A percentile compares a stretch with the other conserved stretches of the same genome.
phyloP scores from a whole-genome alignment of 2,888 invertebrate genomes.

The Apamea crenata region DNA sequence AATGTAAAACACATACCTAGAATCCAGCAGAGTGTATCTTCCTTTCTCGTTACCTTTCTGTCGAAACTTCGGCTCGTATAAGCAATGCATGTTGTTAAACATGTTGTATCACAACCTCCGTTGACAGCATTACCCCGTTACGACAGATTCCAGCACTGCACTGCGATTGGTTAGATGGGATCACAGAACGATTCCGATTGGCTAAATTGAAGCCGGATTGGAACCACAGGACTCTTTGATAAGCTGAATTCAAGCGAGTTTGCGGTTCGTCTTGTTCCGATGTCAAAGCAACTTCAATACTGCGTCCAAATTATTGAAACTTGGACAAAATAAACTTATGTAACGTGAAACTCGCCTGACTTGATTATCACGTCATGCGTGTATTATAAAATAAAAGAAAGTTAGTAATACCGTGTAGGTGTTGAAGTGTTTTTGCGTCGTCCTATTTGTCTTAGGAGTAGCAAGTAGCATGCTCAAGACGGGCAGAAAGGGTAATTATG shows the following conservation, averaged over 20 bases:
- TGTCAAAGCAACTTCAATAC: conserved; percentile 50
- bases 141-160: not conserved
- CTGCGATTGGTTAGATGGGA: conserved; percentile 15
- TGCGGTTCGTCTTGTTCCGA: conserved; percentile 23
- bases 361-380: conserved; percentile 52
- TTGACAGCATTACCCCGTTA: not conserved
- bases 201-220: conserved; percentile 3
- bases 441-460: not conserved
- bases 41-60: conserved; percentile 42
- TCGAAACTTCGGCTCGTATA: conserved; percentile 69
- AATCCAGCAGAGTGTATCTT: conserved; percentile 53
- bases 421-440: conserved; percentile 2
- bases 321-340: conserved; percentile 50
- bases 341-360: conserved; percentile 37
- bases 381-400: conserved; percentile 60
- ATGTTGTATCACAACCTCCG: conserved; percentile 56
- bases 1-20: conserved; percentile 57
- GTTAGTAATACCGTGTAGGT: conserved; percentile 27
- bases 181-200: not conserved
- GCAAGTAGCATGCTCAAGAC: conserved; percentile 10
- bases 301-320: conserved; percentile 27
- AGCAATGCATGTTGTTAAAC: conserved; percentile 74
- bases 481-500: conserved; percentile 3
- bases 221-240: not conserved
- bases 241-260: conserved; percentile 4